Evolutionary conservation across 1,140 invertebrate genomes (phyloP).

Genomic region (Sesamia nonagrioides): DNA sequence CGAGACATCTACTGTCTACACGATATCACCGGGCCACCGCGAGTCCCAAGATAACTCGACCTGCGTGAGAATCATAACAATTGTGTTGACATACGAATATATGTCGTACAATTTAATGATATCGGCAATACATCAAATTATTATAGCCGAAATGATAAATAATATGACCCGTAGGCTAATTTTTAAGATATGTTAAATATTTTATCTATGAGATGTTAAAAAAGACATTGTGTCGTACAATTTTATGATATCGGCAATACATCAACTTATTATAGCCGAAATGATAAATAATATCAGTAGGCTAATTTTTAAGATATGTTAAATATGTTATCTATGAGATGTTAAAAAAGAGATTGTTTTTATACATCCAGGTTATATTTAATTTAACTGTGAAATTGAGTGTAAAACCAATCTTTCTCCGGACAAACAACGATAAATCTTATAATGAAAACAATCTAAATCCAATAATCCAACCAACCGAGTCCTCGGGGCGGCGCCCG

Average conservation of each 20-base stretch:
- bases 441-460: constrained; percentile 42
- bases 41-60: constrained; percentile 64
- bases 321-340: no score
- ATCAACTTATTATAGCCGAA: background rate
- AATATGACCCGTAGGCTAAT: background rate
- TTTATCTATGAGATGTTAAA: no score
- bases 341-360: background rate
- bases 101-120: constrained; percentile 38
- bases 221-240: constrained; percentile 13
- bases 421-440: constrained; percentile 33
- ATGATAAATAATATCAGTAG: background rate
- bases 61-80: constrained; percentile 61
- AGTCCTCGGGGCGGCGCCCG: background rate
- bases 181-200: background rate
- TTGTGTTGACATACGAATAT: constrained; percentile 43
- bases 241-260: constrained; percentile 29
- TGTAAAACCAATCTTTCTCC: constrained; percentile 12
- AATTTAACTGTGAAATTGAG: background rate
- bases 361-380: background rate
- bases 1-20: constrained; percentile 36
- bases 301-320: background rate
- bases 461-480: constrained; percentile 37
- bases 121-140: constrained; percentile 8
- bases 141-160: constrained; percentile 8
- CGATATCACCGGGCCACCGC: constrained; percentile 54